phyloP scores from a whole-genome alignment of 2,888 invertebrate species.

The Deroplatys truncata region DNA sequence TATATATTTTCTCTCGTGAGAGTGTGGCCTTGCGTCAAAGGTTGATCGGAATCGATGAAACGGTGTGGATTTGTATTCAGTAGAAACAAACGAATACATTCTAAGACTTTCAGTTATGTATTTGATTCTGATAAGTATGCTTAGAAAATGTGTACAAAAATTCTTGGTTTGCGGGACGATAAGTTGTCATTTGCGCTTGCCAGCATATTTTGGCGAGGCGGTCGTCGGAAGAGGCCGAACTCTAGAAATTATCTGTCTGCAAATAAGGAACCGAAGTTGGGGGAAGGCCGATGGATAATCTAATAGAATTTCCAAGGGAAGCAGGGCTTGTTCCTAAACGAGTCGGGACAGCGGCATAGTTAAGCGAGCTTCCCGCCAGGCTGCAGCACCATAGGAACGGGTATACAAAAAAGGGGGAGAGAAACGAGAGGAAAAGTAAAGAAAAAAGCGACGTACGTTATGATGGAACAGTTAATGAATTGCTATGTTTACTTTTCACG shows the following conservation, averaged over 20 bases:
- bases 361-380: not conserved
- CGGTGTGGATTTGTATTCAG: too few relatives aligned
- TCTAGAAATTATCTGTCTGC: constrained; percentile 2
- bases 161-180: not conserved
- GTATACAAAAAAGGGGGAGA: not conserved
- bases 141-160: not conserved
- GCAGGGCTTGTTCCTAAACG: not conserved
- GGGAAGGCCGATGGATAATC: constrained; percentile 18
- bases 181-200: not conserved
- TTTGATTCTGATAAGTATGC: too few relatives aligned
- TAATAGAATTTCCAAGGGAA: constrained; percentile 17
- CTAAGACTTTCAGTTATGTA: too few relatives aligned
- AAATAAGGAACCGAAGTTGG: constrained; percentile 8
- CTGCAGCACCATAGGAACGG: not conserved
- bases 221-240: not conserved
- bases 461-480: constrained; percentile 27
- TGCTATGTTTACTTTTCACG: constrained; percentile 27
- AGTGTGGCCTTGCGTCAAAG: too few relatives aligned
- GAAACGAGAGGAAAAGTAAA: not conserved
- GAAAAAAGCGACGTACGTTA: constrained; percentile 14
- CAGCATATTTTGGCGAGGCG: not conserved
- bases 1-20: too few relatives aligned
- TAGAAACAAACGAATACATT: too few relatives aligned
- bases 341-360: not conserved
- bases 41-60: too few relatives aligned